Evolutionary conservation across 2,113 vertebrate species (phyloP), one percentile per base, ranked within the genome.

Genomic region (Garra rufa): DNA sequence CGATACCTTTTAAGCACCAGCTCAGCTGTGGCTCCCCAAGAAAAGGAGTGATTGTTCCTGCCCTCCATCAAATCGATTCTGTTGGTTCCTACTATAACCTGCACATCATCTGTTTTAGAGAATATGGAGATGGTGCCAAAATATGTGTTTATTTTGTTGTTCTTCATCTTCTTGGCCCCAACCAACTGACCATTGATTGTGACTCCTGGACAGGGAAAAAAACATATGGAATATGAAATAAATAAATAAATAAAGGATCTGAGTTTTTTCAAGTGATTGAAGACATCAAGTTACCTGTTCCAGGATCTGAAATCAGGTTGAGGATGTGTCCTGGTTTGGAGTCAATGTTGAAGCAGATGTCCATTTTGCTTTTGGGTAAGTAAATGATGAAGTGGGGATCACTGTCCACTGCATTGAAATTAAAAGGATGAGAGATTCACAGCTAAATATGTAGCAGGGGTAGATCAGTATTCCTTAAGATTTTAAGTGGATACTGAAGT

Each of bases 301-400:
- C 94, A 26, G 88, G 90, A 92, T 99, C 98, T 2, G 97, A 98
- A 91, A 99, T 89, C 89, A 99, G 92, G 88, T 91, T 99, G 79
- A 99, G 95, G 77, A 99, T 96, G 88, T 96, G 95, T 46, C 97
- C 97, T 0, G 97, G 97, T 77, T 96, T 92, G 2, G 97, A 96
- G 91, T 99, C 94, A 77, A 99, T 96, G 88, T 99, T 99, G 91
- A 99, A 99, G 89, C 98, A 99, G 87, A 99, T 85, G 77, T 98
- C 95, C 86, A 87, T 92, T 85, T 97, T 93, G 46, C 89, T 96
- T 76, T 89, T 93, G 19, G 96, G 97, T 84, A 99, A 91, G 83
- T 96, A 93, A 85, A 99, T 92, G 90, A 96, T 97, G 95, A 99
- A 99, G 91, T 99, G 98, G 34, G 98, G 98, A 88, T 99, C 98